Evolutionary conservation across 2,888 invertebrate genomes (phyloP), one percentile per base, ranked within the genome.

Genomic region (Philhelius pedissequus): DNA sequence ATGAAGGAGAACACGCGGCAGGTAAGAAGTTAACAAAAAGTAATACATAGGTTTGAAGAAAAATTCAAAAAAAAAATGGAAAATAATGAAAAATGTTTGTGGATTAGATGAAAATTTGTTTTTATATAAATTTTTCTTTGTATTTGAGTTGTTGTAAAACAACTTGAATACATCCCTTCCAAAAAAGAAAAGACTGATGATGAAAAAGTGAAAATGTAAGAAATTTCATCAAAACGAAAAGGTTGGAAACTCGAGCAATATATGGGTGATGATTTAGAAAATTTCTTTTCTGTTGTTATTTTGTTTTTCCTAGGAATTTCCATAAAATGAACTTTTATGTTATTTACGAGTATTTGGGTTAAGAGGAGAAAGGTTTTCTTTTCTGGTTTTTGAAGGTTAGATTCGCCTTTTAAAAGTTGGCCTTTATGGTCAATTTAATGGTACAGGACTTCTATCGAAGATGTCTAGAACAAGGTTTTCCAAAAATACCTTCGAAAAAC

Each of bases 1-100:
- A 95, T 95, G 92, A 94, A 95, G 87, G 95, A 96, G 89, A 94
- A 95, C 87, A 94, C 94, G 89, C 93, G 94, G 89, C 94, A 95
- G 90, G 94, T 94, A 88, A 90, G 88, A 56, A 56, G 13, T 18
- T 25, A 30, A 54, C 30, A 4, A 15, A 15, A 54, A 50, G 25
- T 4, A 13, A 25, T 5, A 52, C 7, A 30, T 25, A 50, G 6
- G 7, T 50, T 25, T 50, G 73, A 54, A 4, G 11, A 25, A 43
- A n/a, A n/a, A n/a, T n/a, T n/a, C n/a, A n/a, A n/a, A 40, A 25
- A 40, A 11, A 60, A 40, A 13, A 66, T 22, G n/a, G 6, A 58
- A 48, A 60, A 38, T 25, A 35, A 25, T 38, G 27, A 62, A 35
- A 66, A 64, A 58, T 60, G 11, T 18, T 62, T 62, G n/a, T n/a